Evolutionary conservation across 2,113 vertebrate genomes (phyloP).

Genomic region (Chamaea fasciata): DNA sequence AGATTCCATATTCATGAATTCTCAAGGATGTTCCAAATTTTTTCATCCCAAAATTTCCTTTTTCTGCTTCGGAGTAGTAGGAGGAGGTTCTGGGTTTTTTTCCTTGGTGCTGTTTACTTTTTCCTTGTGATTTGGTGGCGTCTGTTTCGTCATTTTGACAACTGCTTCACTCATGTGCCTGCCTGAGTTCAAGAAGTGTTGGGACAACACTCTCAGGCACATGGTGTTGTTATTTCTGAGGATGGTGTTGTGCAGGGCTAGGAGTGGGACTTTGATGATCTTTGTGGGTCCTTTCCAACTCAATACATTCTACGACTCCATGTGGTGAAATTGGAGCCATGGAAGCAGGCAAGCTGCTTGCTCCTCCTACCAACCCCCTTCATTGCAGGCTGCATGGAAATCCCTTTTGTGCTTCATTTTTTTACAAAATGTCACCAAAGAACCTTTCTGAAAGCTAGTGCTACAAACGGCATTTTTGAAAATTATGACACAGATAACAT

Average conservation of each 20-base stretch:
- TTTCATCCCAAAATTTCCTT: neutral
- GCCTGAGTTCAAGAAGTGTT: neutral
- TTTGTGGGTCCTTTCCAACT: neutral
- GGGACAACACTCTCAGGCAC: neutral
- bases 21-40: neutral
- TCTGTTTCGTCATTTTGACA: neutral
- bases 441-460: neutral
- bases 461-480: neutral
- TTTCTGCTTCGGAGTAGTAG: neutral
- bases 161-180: neutral
- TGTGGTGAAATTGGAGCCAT: neutral
- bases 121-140: neutral
- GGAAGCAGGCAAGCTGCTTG: neutral
- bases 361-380: fast-evolving
- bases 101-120: neutral
- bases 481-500: neutral
- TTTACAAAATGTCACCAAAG: neutral
- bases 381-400: neutral
- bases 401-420: neutral
- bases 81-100: neutral
- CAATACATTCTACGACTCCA: neutral
- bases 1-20: neutral
- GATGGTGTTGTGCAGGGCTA: neutral
- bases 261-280: neutral
- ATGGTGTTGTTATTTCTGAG: neutral